These are phyloP conservation scores for Melanargia galathea DNA, from an alignment of 2,888 invertebrate genomes.

Conservation along the genomic window DNA sequence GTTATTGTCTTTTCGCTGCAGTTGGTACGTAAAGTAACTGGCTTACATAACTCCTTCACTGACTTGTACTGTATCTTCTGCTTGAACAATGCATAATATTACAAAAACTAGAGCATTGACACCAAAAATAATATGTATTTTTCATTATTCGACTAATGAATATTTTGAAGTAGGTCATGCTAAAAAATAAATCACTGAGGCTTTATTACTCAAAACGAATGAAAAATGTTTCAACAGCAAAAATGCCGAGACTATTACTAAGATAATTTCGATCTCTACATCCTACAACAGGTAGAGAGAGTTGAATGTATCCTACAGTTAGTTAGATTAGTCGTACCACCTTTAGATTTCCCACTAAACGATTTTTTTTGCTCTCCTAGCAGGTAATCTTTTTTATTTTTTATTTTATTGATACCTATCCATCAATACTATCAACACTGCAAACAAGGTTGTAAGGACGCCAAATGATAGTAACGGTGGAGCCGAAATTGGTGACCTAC, in stretches of 20 bases:
- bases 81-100: neutral
- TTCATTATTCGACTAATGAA: neutral
- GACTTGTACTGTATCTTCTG: conserved; percentile 2
- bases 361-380: no score
- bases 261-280: neutral
- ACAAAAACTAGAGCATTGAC: conserved; percentile 1
- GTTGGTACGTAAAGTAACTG: conserved; percentile 23
- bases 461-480: conserved; percentile 32
- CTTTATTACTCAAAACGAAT: neutral
- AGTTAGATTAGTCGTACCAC: no score
- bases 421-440: neutral
- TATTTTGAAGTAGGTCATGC: neutral
- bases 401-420: no score
- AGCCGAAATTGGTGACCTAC: conserved; percentile 64
- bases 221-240: neutral
- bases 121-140: neutral
- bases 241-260: neutral
- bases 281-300: no score
- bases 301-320: no score
- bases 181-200: neutral
- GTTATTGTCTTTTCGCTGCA: conserved; percentile 30
- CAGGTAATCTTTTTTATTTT: no score
- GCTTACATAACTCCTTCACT: conserved; percentile 35
- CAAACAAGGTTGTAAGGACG: conserved; percentile 24
- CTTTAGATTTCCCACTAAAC: no score